phyloP scores from a whole-genome alignment of 2,888 invertebrate genomes.

The Pristionchus exspectatus region DNA sequence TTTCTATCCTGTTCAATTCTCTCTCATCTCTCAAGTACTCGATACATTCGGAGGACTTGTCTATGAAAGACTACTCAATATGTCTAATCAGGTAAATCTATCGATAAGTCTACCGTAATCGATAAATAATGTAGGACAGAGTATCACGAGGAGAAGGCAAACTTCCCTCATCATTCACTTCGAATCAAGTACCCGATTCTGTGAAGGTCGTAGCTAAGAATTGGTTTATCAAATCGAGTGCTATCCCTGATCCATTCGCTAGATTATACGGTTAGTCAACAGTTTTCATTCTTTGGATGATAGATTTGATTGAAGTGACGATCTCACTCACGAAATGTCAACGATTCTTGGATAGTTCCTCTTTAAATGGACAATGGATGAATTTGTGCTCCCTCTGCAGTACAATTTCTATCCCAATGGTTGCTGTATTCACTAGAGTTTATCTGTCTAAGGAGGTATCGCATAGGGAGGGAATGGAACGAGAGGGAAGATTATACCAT shows the following conservation, averaged over 20 bases:
- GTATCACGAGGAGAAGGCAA: slow-evolving; percentile 8
- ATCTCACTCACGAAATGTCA: slow-evolving; percentile 39
- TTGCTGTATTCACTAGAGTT: slow-evolving; percentile 92
- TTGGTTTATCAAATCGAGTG: slow-evolving; percentile 99
- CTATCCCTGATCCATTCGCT: slow-evolving; percentile 94
- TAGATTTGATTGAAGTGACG: slow-evolving; percentile 30
- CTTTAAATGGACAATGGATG: background rate
- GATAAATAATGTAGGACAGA: background rate
- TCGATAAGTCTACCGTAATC: background rate
- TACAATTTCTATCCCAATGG: slow-evolving; percentile 91
- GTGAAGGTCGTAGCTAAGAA: slow-evolving; percentile 86
- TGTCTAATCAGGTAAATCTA: slow-evolving; percentile 79
- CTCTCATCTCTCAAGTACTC: slow-evolving; percentile 94
- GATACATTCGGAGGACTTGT: slow-evolving; percentile 93
- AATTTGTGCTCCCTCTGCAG: background rate
- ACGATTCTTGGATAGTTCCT: slow-evolving; percentile 44
- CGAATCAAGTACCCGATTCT: slow-evolving; percentile 29
- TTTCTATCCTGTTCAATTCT: slow-evolving; percentile 98
- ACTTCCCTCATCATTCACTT: slow-evolving; percentile 50
- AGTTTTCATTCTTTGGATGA: background rate
- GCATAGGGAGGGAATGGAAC: background rate
- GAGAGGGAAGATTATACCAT: background rate
- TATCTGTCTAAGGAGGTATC: slow-evolving; percentile 84
- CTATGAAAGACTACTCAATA: slow-evolving; percentile 88
- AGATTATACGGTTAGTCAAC: slow-evolving; percentile 84